A percentile compares a stretch with the other conserved stretches of the same genome.
Evolutionary conservation across 2,113 vertebrate species (phyloP).

Genomic region (Heptranchias perlo): DNA sequence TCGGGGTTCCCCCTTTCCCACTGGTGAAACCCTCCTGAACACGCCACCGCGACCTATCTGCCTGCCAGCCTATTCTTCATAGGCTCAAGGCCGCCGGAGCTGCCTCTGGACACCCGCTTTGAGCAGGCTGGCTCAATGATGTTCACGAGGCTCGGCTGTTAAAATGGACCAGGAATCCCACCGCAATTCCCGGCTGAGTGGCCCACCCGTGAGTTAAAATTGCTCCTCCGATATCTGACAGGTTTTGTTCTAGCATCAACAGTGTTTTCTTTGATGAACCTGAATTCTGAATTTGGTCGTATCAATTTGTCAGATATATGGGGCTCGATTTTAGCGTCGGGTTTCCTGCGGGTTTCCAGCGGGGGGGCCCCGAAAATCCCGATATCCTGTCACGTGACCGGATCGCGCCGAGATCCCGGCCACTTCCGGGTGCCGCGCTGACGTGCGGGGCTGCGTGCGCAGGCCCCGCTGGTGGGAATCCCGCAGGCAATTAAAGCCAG

Average conservation of each 20-base stretch:
- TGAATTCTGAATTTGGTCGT: background rate
- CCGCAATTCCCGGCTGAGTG: background rate
- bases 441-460: too few relatives aligned
- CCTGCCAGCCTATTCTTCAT: background rate
- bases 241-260: background rate
- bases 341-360: too few relatives aligned
- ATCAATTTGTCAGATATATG: slow-evolving; percentile 4
- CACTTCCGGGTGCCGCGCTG: too few relatives aligned
- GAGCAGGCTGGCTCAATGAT: background rate
- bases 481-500: too few relatives aligned
- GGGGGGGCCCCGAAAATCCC: too few relatives aligned
- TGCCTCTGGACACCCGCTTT: background rate
- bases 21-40: background rate
- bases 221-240: background rate
- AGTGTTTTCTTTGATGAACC: background rate
- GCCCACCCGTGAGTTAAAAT: background rate
- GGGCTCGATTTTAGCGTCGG: too few relatives aligned
- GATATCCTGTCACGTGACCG: too few relatives aligned
- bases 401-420: too few relatives aligned
- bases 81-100: background rate
- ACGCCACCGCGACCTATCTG: background rate
- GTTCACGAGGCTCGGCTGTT: background rate
- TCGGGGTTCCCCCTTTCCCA: background rate
- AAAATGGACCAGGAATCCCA: background rate
- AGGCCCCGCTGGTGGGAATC: too few relatives aligned